Percentiles rank a stretch among this genome's conserved stretches.
phyloP scores from a whole-genome alignment of 2,888 invertebrate species.

The Flexamia atlantica region DNA sequence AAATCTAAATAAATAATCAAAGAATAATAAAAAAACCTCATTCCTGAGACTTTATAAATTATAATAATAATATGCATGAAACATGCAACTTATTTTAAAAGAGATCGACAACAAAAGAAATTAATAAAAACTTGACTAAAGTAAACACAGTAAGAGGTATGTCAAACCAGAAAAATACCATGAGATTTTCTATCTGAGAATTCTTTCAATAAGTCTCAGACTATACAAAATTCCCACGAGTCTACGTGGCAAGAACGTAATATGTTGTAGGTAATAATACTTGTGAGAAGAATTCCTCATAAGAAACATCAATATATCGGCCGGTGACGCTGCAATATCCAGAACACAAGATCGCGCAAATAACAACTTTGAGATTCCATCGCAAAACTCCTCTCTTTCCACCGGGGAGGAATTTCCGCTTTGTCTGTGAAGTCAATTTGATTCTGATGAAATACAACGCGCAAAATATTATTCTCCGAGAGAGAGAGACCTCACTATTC shows the following conservation, averaged over 20 bases:
- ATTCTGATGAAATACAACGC: background rate
- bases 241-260: background rate
- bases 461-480: background rate
- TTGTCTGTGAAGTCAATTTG: constrained; percentile 17
- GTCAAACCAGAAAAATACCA: no score
- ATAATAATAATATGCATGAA: no score
- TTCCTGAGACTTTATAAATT: no score
- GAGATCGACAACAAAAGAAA: no score
- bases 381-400: constrained; percentile 1
- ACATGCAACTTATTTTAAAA: no score
- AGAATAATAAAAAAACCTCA: no score
- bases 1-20: no score
- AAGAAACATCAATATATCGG: constrained; percentile 28
- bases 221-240: background rate
- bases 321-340: background rate
- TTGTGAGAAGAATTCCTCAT: constrained; percentile 18
- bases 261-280: constrained; percentile 13
- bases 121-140: no score
- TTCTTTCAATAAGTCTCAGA: no score
- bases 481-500: background rate
- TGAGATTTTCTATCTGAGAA: no score
- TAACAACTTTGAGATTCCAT: constrained; percentile 42
- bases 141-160: no score
- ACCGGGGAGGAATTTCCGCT: constrained; percentile 4
- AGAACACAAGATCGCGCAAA: constrained; percentile 30